Evolutionary conservation across 1,140 invertebrate species (phyloP).

Genomic region (Lepidurus packardi): DNA sequence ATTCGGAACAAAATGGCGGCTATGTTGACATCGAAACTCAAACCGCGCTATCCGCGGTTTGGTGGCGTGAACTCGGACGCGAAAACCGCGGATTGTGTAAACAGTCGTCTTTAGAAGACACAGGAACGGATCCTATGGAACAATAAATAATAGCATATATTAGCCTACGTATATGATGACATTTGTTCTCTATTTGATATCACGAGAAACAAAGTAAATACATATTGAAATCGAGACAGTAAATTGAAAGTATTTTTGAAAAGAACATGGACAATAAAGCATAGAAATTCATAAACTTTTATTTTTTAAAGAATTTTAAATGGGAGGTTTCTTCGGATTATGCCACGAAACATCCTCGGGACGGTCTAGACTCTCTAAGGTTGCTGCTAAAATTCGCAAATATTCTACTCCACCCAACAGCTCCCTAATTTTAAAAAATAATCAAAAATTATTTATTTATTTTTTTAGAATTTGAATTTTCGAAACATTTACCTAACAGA

Average conservation of each 20-base stretch:
- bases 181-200: neutral
- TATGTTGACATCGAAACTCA: neutral
- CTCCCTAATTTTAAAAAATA: neutral
- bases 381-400: neutral
- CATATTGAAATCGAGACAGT: neutral
- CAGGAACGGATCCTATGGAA: constrained; percentile 1
- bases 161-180: neutral
- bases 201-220: neutral
- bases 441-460: neutral
- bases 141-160: neutral
- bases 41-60: neutral
- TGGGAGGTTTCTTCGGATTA: neutral
- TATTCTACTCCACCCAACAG: neutral
- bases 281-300: neutral
- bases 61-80: neutral
- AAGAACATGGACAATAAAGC: neutral
- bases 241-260: neutral
- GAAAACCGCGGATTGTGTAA: neutral
- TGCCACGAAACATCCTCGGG: neutral
- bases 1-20: neutral
- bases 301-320: neutral
- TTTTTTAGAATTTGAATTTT: neutral
- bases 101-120: constrained; percentile 6
- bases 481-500: neutral
- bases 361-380: neutral